Percentiles rank a stretch among this genome's conserved stretches.
phyloP scores from a whole-genome alignment of 2,797 vertebrate species.

The Hybognathus amarus region DNA sequence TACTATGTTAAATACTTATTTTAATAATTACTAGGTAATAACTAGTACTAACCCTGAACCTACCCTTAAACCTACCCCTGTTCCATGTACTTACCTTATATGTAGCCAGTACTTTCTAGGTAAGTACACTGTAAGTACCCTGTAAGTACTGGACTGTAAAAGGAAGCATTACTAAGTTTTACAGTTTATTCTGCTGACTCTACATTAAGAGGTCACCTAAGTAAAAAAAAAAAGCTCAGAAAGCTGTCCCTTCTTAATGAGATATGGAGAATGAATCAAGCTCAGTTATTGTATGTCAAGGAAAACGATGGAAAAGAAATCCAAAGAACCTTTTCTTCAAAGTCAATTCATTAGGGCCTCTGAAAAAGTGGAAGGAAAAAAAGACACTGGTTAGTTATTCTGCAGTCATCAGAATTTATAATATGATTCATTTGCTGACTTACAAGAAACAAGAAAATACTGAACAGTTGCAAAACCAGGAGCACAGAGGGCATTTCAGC shows the following conservation, averaged over 20 bases:
- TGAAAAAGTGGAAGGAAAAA: slow-evolving; percentile 11
- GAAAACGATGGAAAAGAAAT: slow-evolving; percentile 27
- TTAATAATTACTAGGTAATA: too few species aligned
- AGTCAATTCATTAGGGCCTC: slow-evolving; percentile 39
- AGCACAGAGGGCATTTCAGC: slow-evolving; percentile 46
- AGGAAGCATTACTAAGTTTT: too few species aligned
- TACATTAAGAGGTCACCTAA: slow-evolving; percentile 27
- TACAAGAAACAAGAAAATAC: slow-evolving; percentile 54
- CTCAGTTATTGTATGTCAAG: slow-evolving; percentile 6
- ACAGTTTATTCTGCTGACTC: slow-evolving; percentile 40
- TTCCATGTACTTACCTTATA: too few species aligned
- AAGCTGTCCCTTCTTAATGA: slow-evolving; percentile 5
- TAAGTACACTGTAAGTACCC: too few species aligned
- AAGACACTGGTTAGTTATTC: slow-evolving; percentile 42
- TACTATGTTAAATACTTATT: too few species aligned
- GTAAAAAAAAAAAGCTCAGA: background rate
- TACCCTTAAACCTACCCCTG: too few species aligned
- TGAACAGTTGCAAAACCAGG: slow-evolving; percentile 49
- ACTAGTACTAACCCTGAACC: too few species aligned
- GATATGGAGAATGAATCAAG: slow-evolving; percentile 1
- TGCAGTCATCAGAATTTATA: slow-evolving; percentile 59
- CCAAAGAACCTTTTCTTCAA: slow-evolving; percentile 33
- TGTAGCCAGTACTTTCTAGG: too few species aligned
- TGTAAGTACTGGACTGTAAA: too few species aligned
- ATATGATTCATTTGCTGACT: slow-evolving; percentile 62